Base-by-base conservation (phyloP, 2,888 invertebrate species). In the Scaptomyza polygonia region DNA sequence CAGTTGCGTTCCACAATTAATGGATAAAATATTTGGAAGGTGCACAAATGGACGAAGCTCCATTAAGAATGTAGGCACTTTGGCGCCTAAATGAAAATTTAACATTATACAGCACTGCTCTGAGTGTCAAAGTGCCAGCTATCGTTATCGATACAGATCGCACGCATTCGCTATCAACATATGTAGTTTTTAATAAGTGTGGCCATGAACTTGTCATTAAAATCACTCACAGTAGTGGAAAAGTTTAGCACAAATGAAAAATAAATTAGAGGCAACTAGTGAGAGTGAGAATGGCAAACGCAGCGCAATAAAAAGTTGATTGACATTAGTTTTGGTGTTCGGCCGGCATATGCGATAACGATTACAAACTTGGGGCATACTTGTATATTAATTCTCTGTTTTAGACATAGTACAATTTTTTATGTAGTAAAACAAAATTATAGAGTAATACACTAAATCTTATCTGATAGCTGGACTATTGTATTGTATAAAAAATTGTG, bases 341-440 rank as follows among this genome's bases (percentile, higher is more conserved):
- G 27, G 8, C 67, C 64, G 74, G 72, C 59, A 48, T 39, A 55
- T 32, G 66, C 79, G 85, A 86, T 86, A 85, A 85, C 82, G 77
- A 84, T 86, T 76, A 65, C 70, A 56, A 25, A 18, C 34, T 25
- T 29, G 27, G 49, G 30, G 59, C 61, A 62, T 39, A 52, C 47
- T 49, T 63, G 71, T 67, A 39, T 67, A 54, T 63, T 34, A 39
- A 18, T 47, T 55, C 29, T 36, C 18, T 47, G 30, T 36, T 39
- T 61, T 48, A 32, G 43, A 55, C 3, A 3, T 39, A 14, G 16
- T 16, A 9, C 2, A 57, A 55, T n/a, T 36, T 30, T n/a, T 43
- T 8, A 11, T 32, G 34, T 48, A n/a, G 16, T 56, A 67, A 11
- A 54, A 39, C 3, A 30, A 40, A 25, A 36, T 16, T 12, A 39